Evolutionary conservation across 2,113 vertebrate genomes (phyloP).

Genomic region (Laterallus jamaicensis): DNA sequence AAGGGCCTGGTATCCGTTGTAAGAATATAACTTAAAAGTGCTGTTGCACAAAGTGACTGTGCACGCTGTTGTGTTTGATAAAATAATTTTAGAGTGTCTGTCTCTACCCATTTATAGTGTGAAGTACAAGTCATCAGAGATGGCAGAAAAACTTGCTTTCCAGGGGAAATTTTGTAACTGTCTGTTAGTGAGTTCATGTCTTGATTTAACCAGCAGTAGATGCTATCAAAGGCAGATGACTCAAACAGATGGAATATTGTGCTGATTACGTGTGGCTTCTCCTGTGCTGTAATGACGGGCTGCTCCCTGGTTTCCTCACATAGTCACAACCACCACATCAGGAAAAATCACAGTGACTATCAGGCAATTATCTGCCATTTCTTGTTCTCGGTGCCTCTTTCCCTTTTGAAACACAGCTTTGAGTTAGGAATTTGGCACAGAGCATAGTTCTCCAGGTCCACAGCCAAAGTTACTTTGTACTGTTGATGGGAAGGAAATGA

Average conservation of each 20-base stretch:
- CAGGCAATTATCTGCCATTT: neutral
- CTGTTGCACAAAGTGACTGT: neutral
- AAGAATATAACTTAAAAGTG: neutral
- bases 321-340: neutral
- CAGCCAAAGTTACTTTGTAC: neutral
- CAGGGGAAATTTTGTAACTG: conserved; percentile 4
- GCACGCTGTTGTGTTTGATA: neutral
- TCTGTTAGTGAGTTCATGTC: neutral
- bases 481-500: conserved; percentile 7
- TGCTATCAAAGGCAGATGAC: conserved; percentile 12
- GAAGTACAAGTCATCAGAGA: neutral
- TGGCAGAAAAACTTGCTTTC: neutral
- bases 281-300: neutral
- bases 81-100: neutral
- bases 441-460: neutral
- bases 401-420: neutral
- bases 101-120: neutral
- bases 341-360: neutral
- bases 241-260: neutral
- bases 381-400: neutral
- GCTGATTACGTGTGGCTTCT: neutral
- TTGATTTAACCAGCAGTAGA: neutral
- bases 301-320: conserved; percentile 1
- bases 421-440: neutral
- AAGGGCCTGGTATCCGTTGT: neutral